Evolutionary conservation across 2,888 invertebrate genomes (phyloP), one percentile per base, ranked within the genome.

Genomic region (Drosophila buzzatii): DNA sequence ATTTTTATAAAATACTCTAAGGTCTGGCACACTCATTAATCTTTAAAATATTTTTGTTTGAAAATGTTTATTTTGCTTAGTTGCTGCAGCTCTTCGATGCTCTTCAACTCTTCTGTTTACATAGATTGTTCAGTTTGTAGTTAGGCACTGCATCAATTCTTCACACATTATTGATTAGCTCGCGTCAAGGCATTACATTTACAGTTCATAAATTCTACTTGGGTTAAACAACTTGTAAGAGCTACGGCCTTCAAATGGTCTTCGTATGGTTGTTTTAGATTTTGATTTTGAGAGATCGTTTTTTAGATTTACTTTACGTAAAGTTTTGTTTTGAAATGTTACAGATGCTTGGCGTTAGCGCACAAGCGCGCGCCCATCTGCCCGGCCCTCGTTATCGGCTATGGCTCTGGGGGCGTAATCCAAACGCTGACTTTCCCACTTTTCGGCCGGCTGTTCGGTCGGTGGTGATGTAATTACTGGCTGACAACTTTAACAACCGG

Each of bases 391-490:
- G 18, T 53, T 70, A 62, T 55, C 61, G 53, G 16, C 49, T 16
- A 8, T 35, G 12, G 18, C 27, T 44, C 45, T 59, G 56, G 72
- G 73, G 81, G 73, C 81, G 69, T 76, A 57, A 66, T 61, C 57
- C 27, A 62, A 59, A 39, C 52, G 45, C 18, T 12, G 52, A 27
- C 51, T 47, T 41, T 23, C 27, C 49, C 41, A 47, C 45, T 60
- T 55, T 55, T 55, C 16, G 37, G 37, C 23, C 37, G 52, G 37
- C 33, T 18, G 62, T 33, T 63, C 51, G 51, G 23, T 56, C 57
- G 14, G 65, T 35, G 85, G 79, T 86, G 86, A 90, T 86, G 86
- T 88, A 90, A 90, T 86, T 85, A 77, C 71, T 57, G 71, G 71
- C 82, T 79, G 74, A 59, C 79, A 76, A 70, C 64, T 70, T 73